Conservation (phyloP, 1,140 invertebrate genomes). For the Lasioglossum baleicum region DNA sequence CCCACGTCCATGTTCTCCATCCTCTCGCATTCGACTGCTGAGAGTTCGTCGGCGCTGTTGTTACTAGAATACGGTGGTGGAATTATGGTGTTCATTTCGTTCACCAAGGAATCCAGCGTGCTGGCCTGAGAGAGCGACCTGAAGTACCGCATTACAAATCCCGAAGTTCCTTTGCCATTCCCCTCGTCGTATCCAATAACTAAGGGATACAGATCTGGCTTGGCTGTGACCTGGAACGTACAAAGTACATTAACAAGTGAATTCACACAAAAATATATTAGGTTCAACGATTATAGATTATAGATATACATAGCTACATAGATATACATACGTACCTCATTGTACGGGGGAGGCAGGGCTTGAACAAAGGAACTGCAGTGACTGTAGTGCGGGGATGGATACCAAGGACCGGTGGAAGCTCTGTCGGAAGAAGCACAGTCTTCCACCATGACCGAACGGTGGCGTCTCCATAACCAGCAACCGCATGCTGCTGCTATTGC, state of each 20-base stretch:
- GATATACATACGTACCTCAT: conserved; percentile 82
- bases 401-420: conserved; percentile 87
- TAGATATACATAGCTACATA: neutral
- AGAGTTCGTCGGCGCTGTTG: conserved; percentile 85
- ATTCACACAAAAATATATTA: neutral
- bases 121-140: conserved; percentile 89
- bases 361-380: conserved; percentile 89
- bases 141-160: conserved; percentile 92
- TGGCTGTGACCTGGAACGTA: conserved; percentile 86
- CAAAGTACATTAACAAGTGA: neutral
- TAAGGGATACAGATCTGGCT: conserved; percentile 90
- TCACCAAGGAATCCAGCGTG: conserved; percentile 89
- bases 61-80: conserved; percentile 90
- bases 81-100: conserved; percentile 89
- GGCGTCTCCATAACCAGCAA: conserved; percentile 85
- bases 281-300: too few species aligned
- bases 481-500: conserved; percentile 82
- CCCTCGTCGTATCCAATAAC: conserved; percentile 88
- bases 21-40: conserved; percentile 72
- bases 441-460: conserved; percentile 70
- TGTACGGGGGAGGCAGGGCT: conserved; percentile 88
- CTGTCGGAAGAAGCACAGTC: conserved; percentile 83
- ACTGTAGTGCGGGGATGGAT: conserved; percentile 88
- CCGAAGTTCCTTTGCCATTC: conserved; percentile 85
- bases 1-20: conserved; percentile 68